Evolutionary conservation across 2,797 vertebrate species (phyloP).

Genomic region (Mormyrops attenuatus): DNA sequence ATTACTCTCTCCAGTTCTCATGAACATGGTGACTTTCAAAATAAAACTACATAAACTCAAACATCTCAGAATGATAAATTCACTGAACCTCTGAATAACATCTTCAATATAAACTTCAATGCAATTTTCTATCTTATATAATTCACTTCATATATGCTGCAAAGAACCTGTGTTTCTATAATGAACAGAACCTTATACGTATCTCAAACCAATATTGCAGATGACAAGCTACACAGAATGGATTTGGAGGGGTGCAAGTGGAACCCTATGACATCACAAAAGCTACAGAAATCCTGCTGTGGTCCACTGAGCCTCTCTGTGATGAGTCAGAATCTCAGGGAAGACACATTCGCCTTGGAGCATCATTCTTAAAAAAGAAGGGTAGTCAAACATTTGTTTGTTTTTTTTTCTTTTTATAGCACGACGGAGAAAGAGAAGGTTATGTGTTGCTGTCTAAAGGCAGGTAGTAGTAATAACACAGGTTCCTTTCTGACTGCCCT

Average conservation of each 20-base stretch:
- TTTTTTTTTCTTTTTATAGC: not conserved
- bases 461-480: not conserved
- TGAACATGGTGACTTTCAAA: not conserved
- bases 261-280: not conserved
- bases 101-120: not conserved
- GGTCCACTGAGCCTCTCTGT: conserved; percentile 33
- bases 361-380: conserved; percentile 28
- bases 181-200: not conserved
- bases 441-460: not conserved
- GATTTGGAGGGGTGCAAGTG: not conserved
- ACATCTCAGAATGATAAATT: not conserved
- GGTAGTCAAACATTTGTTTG: conserved; percentile 8
- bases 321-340: conserved; percentile 35
- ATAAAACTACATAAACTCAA: not conserved
- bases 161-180: not conserved
- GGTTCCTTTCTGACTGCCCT: not conserved
- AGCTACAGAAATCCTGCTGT: conserved; percentile 24
- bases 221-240: not conserved
- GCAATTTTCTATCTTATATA: not conserved
- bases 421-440: not conserved
- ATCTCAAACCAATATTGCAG: not conserved
- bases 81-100: not conserved
- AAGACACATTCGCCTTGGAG: conserved; percentile 23
- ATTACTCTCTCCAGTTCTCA: not conserved
- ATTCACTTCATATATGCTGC: not conserved